Evolutionary conservation across 2,888 invertebrate species (phyloP).

Genomic region (Sipha maydis): DNA sequence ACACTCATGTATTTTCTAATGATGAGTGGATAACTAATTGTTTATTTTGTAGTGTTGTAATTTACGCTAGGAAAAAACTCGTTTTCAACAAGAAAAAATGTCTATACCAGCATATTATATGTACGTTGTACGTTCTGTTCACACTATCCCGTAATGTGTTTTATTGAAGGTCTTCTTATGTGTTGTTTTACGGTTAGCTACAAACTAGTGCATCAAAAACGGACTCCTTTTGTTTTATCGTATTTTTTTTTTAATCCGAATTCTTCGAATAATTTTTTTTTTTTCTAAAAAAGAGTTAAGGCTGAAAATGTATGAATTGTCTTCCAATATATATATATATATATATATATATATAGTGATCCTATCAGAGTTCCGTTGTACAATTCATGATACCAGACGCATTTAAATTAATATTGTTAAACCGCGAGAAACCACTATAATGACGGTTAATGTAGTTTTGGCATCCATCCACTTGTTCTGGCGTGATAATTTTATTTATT

Average conservation of each 20-base stretch:
- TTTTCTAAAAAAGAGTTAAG: background rate
- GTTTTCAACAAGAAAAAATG: background rate
- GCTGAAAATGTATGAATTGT: background rate
- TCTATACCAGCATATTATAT: background rate
- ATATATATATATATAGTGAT: no score
- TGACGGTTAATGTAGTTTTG: conserved; percentile 45
- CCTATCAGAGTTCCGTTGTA: background rate
- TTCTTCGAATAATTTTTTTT: background rate
- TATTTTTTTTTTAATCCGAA: background rate
- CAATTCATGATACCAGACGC: background rate
- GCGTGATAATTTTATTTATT: conserved; percentile 42
- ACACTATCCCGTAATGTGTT: background rate
- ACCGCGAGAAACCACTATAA: conserved; percentile 30
- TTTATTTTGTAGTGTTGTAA: conserved; percentile 9
- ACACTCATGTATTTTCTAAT: background rate
- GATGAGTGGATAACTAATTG: conserved; percentile 2
- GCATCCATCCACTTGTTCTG: conserved; percentile 29
- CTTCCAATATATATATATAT: background rate
- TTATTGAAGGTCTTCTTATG: conserved; percentile 5
- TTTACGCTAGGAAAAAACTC: conserved; percentile 11
- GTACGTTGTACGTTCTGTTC: background rate
- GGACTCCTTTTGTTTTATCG: background rate
- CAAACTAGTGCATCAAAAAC: background rate
- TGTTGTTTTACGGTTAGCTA: background rate
- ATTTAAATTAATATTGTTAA: conserved; percentile 20